Evolutionary conservation across 2,797 vertebrate species (phyloP), one percentile per base, ranked within the genome.

Genomic region (Neosilurus mollespiculum): DNA sequence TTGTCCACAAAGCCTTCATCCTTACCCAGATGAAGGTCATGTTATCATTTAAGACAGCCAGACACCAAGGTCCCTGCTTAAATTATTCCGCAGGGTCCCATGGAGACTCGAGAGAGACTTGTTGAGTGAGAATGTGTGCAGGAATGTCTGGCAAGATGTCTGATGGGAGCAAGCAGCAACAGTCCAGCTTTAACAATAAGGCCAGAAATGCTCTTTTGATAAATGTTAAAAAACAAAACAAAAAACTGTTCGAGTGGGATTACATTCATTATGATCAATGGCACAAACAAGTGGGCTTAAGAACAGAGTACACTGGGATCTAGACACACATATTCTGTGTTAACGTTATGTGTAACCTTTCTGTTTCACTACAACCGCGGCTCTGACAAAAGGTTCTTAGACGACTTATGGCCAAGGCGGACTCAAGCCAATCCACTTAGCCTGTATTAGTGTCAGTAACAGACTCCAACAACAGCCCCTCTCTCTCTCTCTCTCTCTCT

Each of bases 371-470:
- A 90, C 85, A 92, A 67, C 54, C 83, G 18, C 61, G 86, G 91
- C 90, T 89, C 88, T 90, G 88, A 91, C 91, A 90, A 89, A 86
- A 90, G 89, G 89, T 89, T 91, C 91, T 92, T 93, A 94, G 92
- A 93, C 93, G 92, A 92, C 93, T 94, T 93, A 93, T 90, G 90
- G 86, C 91, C 91, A 85, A 89, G 69, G 87, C 89, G 90, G 88
- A 81, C 89, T 90, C 86, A 91, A 91, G 92, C 85, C 92, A 94
- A 94, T 95, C 94, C 93, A 94, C 91, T 94, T 94, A 95, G 66
- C 77, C 84, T 92, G 93, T 86, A 93, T 95, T 94, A 94, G 92
- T 89, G 90, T 93, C 92, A 93, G 94, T 93, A 93, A 82, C 90
- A 88, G 88, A 89, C 88, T 61, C 89, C 83, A 80, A 62, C 88